Conservation (phyloP, 2,888 invertebrate species). For the Trichopria drosophilae region DNA sequence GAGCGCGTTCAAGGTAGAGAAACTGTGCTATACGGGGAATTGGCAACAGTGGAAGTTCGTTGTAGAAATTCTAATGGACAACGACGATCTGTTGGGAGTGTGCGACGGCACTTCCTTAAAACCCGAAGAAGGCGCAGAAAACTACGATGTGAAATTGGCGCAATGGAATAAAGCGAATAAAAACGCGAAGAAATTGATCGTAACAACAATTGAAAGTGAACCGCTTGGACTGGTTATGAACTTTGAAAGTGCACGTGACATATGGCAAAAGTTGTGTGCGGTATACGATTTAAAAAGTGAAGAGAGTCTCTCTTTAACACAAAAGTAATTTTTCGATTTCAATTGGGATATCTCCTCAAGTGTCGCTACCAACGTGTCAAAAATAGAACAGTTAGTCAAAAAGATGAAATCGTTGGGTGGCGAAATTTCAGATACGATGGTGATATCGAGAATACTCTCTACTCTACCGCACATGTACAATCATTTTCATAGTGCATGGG, state of each 20-base stretch:
- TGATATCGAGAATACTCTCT: slow-evolving; percentile 25
- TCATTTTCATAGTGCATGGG: no score
- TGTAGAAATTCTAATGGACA: slow-evolving; percentile 12
- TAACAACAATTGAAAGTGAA: slow-evolving; percentile 29
- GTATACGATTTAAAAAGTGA: slow-evolving; percentile 30
- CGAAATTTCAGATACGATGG: slow-evolving; percentile 26
- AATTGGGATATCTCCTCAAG: neutral
- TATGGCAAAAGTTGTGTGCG: neutral
- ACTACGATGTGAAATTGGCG: neutral
- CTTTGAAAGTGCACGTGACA: slow-evolving; percentile 22
- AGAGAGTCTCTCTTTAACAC: slow-evolving; percentile 25
- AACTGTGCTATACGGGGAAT: no score
- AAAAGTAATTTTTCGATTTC: no score
- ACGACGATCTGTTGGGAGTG: slow-evolving; percentile 23
- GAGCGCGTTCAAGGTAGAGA: no score
- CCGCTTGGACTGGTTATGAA: slow-evolving; percentile 29
- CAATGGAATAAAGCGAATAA: slow-evolving; percentile 25
- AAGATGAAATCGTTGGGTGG: slow-evolving; percentile 30
- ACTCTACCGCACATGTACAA: neutral
- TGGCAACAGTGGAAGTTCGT: slow-evolving; percentile 32
- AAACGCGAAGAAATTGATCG: slow-evolving; percentile 26
- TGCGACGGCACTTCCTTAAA: slow-evolving; percentile 24
- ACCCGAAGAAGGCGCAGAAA: no score
- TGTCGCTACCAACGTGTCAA: slow-evolving; percentile 20
- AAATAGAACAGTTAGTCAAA: slow-evolving; percentile 24